Evolutionary conservation across 2,888 invertebrate genomes (phyloP), one percentile per base, ranked within the genome.

Genomic region (Nemotelus nigrinus): DNA sequence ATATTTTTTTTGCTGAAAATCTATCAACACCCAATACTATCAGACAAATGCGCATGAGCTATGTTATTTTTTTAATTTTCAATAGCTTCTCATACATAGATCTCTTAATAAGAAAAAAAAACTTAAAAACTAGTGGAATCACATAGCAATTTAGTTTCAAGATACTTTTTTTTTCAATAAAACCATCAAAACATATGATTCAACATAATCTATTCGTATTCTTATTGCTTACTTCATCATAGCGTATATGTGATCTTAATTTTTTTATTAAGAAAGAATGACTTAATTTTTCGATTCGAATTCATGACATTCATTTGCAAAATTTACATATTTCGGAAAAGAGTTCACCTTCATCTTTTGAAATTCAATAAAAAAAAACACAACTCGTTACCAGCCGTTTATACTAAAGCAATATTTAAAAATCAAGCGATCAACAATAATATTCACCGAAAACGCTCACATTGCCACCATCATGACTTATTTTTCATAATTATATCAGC

Each of bases 361-460:
- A 63, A 63, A 39, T 39, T 63, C 6, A 10, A 60, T 60, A 60
- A 25, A 60, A 60, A n/a, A 60, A 25, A 60, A 25, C 25, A 39
- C 41, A 63, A 58, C 6, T 58, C 1, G 5, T 41, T 8, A 25
- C 10, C 10, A 57, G 25, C n/a, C 60, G 39, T 64, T 44, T 43
- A 64, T 39, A 3, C 43, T 45, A 70, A 55, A 55, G 39, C 39
- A 55, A 70, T 53, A 25, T 67, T 8, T 47, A 67, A 50, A 64
- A 3, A 6, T 43, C 39, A 68, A 68, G 8, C 50, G 25, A 68
- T 7, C 53, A 70, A 70, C 39, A 58, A 72, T 45, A 72, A 39
- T 48, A 76, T 76, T 76, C 65, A 76, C 76, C 48, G 76, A 76
- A 76, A 76, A 76, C 76, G 76, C 65, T 76, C 76, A 65, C 76